phyloP scores from a whole-genome alignment of 2,113 vertebrate species.

The Ploceus nigricollis region DNA sequence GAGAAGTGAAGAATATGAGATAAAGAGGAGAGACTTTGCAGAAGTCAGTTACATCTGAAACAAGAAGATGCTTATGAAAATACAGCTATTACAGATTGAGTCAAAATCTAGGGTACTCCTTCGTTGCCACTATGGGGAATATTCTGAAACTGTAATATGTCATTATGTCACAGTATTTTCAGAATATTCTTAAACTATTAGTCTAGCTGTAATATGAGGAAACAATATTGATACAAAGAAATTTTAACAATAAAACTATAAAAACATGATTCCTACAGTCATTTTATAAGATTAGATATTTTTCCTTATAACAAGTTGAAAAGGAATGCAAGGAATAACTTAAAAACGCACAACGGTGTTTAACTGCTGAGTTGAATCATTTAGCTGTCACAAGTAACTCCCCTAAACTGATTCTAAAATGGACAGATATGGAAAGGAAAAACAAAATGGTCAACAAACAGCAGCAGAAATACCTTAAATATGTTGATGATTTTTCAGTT shows the following conservation, averaged over 20 bases:
- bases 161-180: not conserved
- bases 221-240: not conserved
- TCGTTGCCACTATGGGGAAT: not conserved
- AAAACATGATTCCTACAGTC: not conserved
- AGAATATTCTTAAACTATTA: not conserved
- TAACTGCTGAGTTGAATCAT: not conserved
- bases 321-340: not conserved
- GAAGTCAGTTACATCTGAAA: not conserved
- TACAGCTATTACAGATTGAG: not conserved
- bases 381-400: not conserved
- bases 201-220: not conserved
- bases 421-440: not conserved
- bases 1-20: not conserved
- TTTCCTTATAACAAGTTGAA: not conserved
- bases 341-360: accelerated
- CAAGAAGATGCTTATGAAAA: not conserved
- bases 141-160: not conserved
- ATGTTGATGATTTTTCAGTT: not conserved
- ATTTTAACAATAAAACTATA: not conserved
- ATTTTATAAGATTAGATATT: not conserved
- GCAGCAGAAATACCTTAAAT: not conserved
- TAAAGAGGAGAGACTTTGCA: not conserved
- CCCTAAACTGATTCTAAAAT: not conserved
- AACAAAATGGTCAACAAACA: not conserved
- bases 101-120: not conserved